These are phyloP conservation scores for Noctua pronuba DNA, from an alignment of 2,888 invertebrate species.

Conservation along the genomic window DNA sequence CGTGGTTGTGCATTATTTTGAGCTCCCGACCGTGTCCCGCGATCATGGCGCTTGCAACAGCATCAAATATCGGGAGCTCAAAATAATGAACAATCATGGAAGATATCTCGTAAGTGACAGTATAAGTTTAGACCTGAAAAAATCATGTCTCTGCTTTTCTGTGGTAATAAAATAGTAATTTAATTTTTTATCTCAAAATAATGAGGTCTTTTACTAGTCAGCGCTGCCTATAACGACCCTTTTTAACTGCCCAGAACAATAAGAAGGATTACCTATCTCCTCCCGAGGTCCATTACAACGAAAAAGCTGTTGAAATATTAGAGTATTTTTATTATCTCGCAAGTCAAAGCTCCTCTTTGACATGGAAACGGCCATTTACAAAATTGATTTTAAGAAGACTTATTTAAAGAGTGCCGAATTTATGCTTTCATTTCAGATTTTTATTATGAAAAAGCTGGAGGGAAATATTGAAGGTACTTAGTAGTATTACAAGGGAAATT, in stretches of 20 bases:
- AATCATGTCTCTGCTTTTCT: too few species aligned
- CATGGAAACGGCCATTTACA: conserved; percentile 48
- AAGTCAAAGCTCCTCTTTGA: conserved; percentile 39
- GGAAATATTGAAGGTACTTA: conserved; percentile 35
- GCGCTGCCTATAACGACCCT: not conserved
- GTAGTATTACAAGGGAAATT: conserved; percentile 15
- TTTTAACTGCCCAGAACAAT: conserved; percentile 38
- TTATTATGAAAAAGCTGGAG: not conserved
- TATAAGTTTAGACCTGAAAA: too few species aligned
- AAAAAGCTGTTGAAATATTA: conserved; percentile 39
- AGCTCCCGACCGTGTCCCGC: too few species aligned
- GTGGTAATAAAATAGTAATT: not conserved
- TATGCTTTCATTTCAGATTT: conserved; percentile 37
- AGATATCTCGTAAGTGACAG: too few species aligned
- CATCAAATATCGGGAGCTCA: too few species aligned
- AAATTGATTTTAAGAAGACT: conserved; percentile 55
- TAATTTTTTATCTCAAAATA: not conserved
- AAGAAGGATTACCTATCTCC: conserved; percentile 43
- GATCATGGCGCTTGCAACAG: too few species aligned
- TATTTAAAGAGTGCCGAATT: conserved; percentile 28
- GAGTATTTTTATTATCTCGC: conserved; percentile 47
- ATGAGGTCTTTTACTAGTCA: conserved; percentile 30
- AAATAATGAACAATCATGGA: too few species aligned
- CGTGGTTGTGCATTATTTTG: too few species aligned
- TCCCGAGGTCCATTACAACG: conserved; percentile 16